These are phyloP conservation scores for Parasteatoda lunata DNA, from an alignment of 2,888 invertebrate genomes.

Conservation along the genomic window DNA sequence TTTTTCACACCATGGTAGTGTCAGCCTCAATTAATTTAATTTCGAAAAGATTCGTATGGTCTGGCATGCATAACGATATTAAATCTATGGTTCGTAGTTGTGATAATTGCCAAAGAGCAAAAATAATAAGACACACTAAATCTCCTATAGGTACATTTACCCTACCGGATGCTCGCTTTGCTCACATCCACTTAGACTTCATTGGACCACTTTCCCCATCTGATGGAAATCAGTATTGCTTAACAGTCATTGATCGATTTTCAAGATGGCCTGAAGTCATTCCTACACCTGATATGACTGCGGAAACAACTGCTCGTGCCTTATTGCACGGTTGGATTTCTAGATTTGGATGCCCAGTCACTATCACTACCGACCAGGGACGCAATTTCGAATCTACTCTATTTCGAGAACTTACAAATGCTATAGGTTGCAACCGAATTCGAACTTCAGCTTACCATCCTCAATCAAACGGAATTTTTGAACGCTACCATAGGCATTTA, in stretches of 20 bases:
- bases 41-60: conserved; percentile 6
- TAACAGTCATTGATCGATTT: neutral
- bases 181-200: conserved; percentile 25
- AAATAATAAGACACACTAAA: neutral
- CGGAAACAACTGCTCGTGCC: neutral
- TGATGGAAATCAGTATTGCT: conserved; percentile 14
- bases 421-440: no score
- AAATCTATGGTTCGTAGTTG: conserved; percentile 8
- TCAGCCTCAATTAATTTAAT: conserved; percentile 2
- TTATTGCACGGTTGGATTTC: no score
- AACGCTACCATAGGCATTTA: no score
- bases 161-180: conserved; percentile 33
- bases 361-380: no score
- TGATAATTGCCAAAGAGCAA: neutral
- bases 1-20: conserved; percentile 5
- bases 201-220: neutral
- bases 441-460: no score
- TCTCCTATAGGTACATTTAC: conserved; percentile 23
- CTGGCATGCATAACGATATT: conserved; percentile 6
- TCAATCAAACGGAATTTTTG: no score
- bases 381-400: no score
- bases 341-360: no score
- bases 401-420: no score
- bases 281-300: no score
- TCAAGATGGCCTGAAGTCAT: no score